Base-by-base conservation (phyloP, 2,113 vertebrate species). In the Neolamprologus longior region DNA sequence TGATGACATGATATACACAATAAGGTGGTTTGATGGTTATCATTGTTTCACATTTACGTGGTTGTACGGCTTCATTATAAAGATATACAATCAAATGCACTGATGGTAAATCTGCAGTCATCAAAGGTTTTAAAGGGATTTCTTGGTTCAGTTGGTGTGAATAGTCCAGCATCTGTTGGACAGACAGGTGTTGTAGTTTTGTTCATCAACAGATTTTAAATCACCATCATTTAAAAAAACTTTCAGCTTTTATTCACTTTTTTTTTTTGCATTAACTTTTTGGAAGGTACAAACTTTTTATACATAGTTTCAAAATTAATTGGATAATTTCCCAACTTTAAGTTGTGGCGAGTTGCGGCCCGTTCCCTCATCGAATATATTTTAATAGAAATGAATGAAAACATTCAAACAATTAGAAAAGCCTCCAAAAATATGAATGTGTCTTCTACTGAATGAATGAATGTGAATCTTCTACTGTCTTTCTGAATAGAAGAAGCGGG, bases 341-440 rank as follows among this genome's bases (percentile, higher is more conserved):
- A 15, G 24, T 57, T 28, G 2, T 58, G 24, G 26, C 4, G 3
- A 61, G 57, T 9, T 0, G 57, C 1, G 1, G 28, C 57, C 57
- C 0, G 14, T 31, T 58, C 28, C 57, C 57, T 33, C 28, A 17
- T 31, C 3, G 0, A 58, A 58, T 58, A 31, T 15, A 15, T 58
- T 28, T 8, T 8, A 57, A 8, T 57, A 57, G 24, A 57, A 14
- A 57, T 2, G 0, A 57, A 57, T 57, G 12, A 57, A 57, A 28
- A 57, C 54, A 57, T 55, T 55, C 11, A 26, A 55, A 55, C 2
- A 7, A 7, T 55, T 55, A 13, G 54, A 55, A 55, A 26, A 13
- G 4, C 7, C 21, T 55, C 21, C 54, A 55, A 1, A 55, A 13
- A 26, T 26, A 55, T 13, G 54, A 55, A 26, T 3, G 26, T 31